phyloP scores from a whole-genome alignment of 2,113 vertebrate species.

The Oenanthe oenanthe region DNA sequence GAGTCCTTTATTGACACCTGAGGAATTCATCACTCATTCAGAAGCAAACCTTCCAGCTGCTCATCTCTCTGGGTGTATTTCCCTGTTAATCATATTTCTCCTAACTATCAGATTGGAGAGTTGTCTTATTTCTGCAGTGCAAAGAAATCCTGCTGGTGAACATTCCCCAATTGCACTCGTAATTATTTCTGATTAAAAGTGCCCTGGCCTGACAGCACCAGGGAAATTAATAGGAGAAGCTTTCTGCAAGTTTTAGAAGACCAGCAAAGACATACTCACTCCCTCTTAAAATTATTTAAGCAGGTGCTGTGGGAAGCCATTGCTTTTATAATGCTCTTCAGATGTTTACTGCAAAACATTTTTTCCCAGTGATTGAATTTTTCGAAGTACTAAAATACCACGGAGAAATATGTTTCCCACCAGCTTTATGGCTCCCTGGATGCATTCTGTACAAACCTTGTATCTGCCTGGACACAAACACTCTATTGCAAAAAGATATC shows the following conservation, averaged over 20 bases:
- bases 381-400: constrained; percentile 76
- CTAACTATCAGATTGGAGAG: neutral
- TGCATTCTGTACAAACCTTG: constrained; percentile 62
- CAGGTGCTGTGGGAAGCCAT: constrained; percentile 67
- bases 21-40: neutral
- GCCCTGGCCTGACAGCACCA: constrained; percentile 27
- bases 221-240: constrained; percentile 59
- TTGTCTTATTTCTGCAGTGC: neutral
- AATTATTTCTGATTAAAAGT: constrained; percentile 61
- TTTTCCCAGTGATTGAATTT: constrained; percentile 78
- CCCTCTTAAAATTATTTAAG: constrained; percentile 73
- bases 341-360: constrained; percentile 79
- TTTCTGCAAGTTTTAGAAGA: constrained; percentile 42
- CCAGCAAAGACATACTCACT: constrained; percentile 33
- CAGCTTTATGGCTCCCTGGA: constrained; percentile 72
- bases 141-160: neutral
- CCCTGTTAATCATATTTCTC: neutral
- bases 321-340: constrained; percentile 75
- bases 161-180: constrained; percentile 6
- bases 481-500: constrained; percentile 68
- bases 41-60: neutral
- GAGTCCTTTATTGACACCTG: neutral
- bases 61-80: neutral
- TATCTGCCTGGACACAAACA: constrained; percentile 70
- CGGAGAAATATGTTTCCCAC: constrained; percentile 74